These are phyloP conservation scores for Carettochelys insculpta DNA, from an alignment of 2,113 vertebrate genomes.

Conservation along the genomic window DNA sequence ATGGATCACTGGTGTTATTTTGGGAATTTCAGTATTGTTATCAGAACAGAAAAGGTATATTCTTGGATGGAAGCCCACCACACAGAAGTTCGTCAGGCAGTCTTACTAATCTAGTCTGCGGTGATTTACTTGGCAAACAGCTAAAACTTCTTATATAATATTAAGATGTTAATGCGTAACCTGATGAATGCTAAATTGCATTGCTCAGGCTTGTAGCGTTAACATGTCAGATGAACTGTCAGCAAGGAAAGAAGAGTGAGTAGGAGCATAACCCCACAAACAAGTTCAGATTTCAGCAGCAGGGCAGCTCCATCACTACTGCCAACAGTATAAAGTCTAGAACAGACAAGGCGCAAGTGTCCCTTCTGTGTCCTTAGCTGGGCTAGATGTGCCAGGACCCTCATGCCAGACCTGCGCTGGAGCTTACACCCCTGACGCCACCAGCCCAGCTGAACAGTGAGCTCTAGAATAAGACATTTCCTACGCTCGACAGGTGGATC, in stretches of 20 bases:
- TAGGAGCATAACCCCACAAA: background rate
- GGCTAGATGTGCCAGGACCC: background rate
- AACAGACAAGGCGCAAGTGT: background rate
- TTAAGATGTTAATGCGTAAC: background rate
- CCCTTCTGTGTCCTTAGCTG: background rate
- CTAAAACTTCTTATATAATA: accelerated
- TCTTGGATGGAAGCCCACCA: background rate
- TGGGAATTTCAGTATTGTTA: background rate
- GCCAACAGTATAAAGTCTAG: background rate
- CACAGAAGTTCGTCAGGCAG: background rate
- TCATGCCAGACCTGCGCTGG: background rate
- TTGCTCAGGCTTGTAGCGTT: background rate
- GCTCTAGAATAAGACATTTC: background rate
- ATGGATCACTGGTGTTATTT: background rate
- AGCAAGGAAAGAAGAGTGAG: background rate
- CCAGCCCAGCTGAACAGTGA: background rate
- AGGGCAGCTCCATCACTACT: background rate
- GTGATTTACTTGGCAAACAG: accelerated
- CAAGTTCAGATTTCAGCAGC: background rate
- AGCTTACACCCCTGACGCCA: background rate
- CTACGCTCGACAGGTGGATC: background rate
- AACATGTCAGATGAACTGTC: background rate
- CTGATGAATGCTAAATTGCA: background rate
- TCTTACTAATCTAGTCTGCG: accelerated
- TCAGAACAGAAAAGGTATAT: background rate